Evolutionary conservation across 2,113 vertebrate species (phyloP).

Genomic region (Leucopsar rothschildi): DNA sequence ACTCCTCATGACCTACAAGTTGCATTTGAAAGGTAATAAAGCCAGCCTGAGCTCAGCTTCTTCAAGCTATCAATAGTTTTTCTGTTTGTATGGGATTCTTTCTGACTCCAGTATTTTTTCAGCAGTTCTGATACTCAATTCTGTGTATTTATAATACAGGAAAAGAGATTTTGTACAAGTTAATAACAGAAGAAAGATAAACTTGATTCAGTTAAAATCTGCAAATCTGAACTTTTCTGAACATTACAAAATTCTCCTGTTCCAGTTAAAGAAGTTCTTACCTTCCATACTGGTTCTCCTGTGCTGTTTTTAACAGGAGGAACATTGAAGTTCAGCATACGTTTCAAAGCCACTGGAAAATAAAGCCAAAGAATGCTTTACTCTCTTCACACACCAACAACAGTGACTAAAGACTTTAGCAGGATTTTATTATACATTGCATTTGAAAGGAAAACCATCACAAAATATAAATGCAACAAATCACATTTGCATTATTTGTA

Average conservation of each 20-base stretch:
- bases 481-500: background rate
- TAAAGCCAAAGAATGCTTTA: constrained; percentile 1
- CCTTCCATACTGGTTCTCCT: constrained; percentile 98
- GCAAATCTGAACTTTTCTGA: background rate
- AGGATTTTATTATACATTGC: background rate
- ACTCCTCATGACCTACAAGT: background rate
- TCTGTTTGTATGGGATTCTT: background rate
- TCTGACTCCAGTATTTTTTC: background rate
- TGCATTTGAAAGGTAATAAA: background rate
- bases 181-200: background rate
- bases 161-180: background rate
- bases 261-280: constrained; percentile 48
- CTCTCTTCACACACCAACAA: background rate
- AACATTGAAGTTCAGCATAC: constrained; percentile 97
- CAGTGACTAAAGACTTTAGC: background rate
- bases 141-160: background rate
- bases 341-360: constrained; percentile 88
- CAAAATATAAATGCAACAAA: background rate
- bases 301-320: constrained; percentile 91
- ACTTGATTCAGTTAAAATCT: background rate
- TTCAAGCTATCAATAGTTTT: background rate
- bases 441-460: background rate
- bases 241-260: background rate
- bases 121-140: background rate
- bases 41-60: background rate